Base-by-base conservation (phyloP, 92 coral and sea anemone genomes). In the Paramuricea clavata region DNA sequence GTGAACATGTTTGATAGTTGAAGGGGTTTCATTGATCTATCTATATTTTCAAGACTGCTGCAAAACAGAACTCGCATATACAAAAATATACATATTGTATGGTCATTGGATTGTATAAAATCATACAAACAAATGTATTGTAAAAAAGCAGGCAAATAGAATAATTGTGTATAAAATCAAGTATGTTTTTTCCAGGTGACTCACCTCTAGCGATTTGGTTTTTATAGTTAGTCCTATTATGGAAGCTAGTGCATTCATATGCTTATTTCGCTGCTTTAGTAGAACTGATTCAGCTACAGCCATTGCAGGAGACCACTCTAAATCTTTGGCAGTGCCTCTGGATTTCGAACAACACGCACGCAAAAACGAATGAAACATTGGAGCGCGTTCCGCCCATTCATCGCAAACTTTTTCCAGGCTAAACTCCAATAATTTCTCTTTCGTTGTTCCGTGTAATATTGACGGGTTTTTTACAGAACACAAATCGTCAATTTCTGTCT, bases 391-490 rank as follows among this genome's bases (percentile, higher is more conserved):
- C 25, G 22, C 44, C 75, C 13, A 69, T 69, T 69, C 75, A 39
- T 3, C 47, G 44, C 75, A 69, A 9, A 31, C n/a, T 69, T 69
- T 69, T n/a, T 69, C 75, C 44, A 69, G 21, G 19, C 44, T 33
- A 34, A 69, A 69, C 19, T 69, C 43, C 21, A 69, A 69, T 19
- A 69, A 31, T 10, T 69, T 34, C 21, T 13, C 44, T 34, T 69
- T 76, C 7, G 81, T 76, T 27, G 65, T 76, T 76, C 44, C 26
- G 12, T 41, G 62, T 33, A 76, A 26, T 28, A 47, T 49, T 1
- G 81, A 76, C 17, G 81, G 81, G 2, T 76, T 76, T n/a, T 33
- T 28, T 47, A 28, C 42, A 28, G 81, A 76, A 32, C 81, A 76
- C 39, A 76, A 76, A 19, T 32, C 64, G 39, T 76, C 65, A 47